Percentiles rank a stretch among this genome's conserved stretches.
Evolutionary conservation across 2,797 vertebrate species (phyloP).

Genomic region (Brachymystax lenok): DNA sequence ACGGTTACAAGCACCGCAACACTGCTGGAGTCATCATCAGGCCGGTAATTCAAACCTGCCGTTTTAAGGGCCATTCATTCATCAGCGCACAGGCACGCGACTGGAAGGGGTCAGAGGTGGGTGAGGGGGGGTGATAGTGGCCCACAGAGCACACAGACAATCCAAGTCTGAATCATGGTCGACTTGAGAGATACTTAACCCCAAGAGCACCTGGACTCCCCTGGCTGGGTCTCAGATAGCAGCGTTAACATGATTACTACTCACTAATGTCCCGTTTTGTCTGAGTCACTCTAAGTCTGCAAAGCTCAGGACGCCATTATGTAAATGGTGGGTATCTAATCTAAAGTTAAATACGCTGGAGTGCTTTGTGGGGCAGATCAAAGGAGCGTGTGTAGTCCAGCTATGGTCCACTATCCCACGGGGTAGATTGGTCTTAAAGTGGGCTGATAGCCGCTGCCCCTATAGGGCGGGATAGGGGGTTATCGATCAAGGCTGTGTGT

Average conservation of each 20-base stretch:
- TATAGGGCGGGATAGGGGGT: not conserved
- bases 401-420: conserved; percentile 23
- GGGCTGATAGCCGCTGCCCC: conserved; percentile 48
- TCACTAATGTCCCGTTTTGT: too few relatives aligned
- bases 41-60: conserved; percentile 47
- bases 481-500: conserved; percentile 29
- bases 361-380: conserved; percentile 59
- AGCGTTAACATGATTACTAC: too few relatives aligned
- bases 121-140: too few relatives aligned
- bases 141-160: too few relatives aligned
- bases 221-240: too few relatives aligned
- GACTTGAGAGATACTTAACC: too few relatives aligned
- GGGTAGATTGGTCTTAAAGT: conserved; percentile 45
- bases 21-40: conserved; percentile 25
- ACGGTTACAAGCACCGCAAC: not conserved
- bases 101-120: conserved; percentile 37
- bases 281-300: too few relatives aligned
- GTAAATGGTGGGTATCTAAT: conserved; percentile 55
- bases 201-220: too few relatives aligned
- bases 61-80: conserved; percentile 39
- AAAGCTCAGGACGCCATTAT: too few relatives aligned
- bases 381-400: conserved; percentile 53
- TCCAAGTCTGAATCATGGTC: too few relatives aligned
- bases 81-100: conserved; percentile 51
- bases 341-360: conserved; percentile 53